These are phyloP conservation scores for Onychostruthus taczanowskii DNA, from an alignment of 2,113 vertebrate genomes.

Conservation along the genomic window DNA sequence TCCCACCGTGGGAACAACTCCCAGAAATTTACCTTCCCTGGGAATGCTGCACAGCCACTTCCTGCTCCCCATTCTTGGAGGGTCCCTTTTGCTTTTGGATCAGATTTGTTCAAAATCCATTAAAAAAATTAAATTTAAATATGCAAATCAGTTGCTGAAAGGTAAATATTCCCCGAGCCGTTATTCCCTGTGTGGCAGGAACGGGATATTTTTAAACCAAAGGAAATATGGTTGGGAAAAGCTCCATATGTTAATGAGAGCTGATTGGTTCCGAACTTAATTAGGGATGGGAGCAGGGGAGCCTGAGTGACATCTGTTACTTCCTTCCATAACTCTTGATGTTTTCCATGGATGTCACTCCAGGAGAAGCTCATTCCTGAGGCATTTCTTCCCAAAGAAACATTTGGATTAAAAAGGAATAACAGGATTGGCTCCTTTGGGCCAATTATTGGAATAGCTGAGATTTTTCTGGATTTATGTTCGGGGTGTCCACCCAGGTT, in stretches of 20 bases:
- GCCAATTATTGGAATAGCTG: accelerated
- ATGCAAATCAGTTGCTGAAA: not conserved
- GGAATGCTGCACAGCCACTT: not conserved
- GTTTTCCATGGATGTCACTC: not conserved
- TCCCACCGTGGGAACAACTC: not conserved
- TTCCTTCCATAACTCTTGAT: accelerated
- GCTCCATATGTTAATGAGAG: not conserved
- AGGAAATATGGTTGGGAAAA: not conserved
- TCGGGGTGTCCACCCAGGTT: not conserved
- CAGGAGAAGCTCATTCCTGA: not conserved
- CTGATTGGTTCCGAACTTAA: conserved; percentile 15
- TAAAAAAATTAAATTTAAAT: not conserved
- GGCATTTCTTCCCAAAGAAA: not conserved
- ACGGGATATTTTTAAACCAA: not conserved
- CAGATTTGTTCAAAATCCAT: not conserved
- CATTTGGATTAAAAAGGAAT: not conserved
- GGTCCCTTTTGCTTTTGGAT: accelerated
- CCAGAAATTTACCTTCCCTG: accelerated
- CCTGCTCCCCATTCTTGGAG: not conserved
- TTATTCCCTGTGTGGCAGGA: not conserved
- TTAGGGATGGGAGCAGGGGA: conserved; percentile 36
- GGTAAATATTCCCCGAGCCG: not conserved
- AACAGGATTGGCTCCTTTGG: not conserved
- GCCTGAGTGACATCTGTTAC: conserved; percentile 23
- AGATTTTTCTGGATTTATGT: accelerated